Percentiles rank a stretch among this genome's conserved stretches.
phyloP scores from a whole-genome alignment of 2,888 invertebrate genomes.

The Euspilapteryx auroguttella region DNA sequence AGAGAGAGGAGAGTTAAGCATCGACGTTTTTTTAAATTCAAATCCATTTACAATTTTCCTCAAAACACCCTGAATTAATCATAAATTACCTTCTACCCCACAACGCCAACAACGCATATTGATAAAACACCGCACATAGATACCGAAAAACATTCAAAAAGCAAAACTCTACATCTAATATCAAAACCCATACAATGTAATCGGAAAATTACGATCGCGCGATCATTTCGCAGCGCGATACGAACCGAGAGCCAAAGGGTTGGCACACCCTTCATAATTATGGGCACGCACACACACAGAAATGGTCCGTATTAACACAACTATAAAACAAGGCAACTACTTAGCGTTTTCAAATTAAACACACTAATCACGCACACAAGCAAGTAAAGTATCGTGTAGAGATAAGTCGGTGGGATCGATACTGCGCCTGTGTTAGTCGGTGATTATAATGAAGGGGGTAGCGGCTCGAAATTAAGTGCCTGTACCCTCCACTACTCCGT shows the following conservation, averaged over 20 bases:
- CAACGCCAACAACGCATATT: no score
- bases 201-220: slow-evolving; percentile 38
- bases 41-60: no score
- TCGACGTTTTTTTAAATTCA: slow-evolving; percentile 11
- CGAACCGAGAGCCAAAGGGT: slow-evolving; percentile 30
- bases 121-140: no score
- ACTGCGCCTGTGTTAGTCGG: slow-evolving; percentile 39
- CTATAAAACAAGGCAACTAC: slow-evolving; percentile 55
- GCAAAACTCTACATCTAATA: no score
- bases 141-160: no score
- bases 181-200: slow-evolving; percentile 22
- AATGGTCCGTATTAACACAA: slow-evolving; percentile 31
- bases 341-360: slow-evolving; percentile 62
- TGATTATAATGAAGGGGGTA: slow-evolving; percentile 57
- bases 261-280: slow-evolving; percentile 45
- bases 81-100: no score
- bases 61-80: no score
- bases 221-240: slow-evolving; percentile 37
- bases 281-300: slow-evolving; percentile 23
- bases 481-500: slow-evolving; percentile 9
- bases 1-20: no score
- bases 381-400: slow-evolving; percentile 18
- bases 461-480: slow-evolving; percentile 59
- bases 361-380: slow-evolving; percentile 60
- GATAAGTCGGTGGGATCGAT: slow-evolving; percentile 38